Evolutionary conservation across 2,113 vertebrate species (phyloP).

Genomic region (Python bivittatus): DNA sequence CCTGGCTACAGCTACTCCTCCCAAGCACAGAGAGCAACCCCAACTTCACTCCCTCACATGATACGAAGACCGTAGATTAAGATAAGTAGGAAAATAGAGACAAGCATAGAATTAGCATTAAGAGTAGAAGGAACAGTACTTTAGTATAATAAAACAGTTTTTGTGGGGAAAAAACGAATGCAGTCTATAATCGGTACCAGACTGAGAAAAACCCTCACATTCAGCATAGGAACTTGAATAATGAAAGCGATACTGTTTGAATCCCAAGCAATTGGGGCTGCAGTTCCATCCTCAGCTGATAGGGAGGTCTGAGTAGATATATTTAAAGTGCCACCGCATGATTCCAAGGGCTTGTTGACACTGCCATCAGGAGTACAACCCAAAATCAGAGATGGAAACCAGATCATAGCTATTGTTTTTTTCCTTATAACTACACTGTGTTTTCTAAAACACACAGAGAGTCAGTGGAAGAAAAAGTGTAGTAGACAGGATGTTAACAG

Average conservation of each 20-base stretch:
- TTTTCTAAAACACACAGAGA: background rate
- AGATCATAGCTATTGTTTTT: background rate
- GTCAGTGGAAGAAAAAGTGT: background rate
- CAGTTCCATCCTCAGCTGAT: background rate
- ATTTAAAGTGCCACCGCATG: background rate
- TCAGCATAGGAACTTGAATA: background rate
- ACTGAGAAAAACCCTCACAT: no score
- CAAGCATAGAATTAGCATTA: no score
- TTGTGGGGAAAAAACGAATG: no score
- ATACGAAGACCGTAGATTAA: no score
- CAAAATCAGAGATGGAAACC: background rate
- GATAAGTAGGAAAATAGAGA: no score
- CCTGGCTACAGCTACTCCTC: no score
- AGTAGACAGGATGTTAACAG: background rate
- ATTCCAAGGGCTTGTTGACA: background rate
- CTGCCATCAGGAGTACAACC: background rate
- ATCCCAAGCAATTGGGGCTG: background rate
- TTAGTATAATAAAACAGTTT: no score
- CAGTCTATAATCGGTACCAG: no score
- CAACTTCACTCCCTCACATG: no score
- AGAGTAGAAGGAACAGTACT: no score
- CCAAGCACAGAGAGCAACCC: no score
- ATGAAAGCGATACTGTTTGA: background rate
- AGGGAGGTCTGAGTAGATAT: background rate
- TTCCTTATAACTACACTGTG: background rate